Base-by-base conservation (phyloP, 2,113 vertebrate species). In the Cheilinus undulatus region DNA sequence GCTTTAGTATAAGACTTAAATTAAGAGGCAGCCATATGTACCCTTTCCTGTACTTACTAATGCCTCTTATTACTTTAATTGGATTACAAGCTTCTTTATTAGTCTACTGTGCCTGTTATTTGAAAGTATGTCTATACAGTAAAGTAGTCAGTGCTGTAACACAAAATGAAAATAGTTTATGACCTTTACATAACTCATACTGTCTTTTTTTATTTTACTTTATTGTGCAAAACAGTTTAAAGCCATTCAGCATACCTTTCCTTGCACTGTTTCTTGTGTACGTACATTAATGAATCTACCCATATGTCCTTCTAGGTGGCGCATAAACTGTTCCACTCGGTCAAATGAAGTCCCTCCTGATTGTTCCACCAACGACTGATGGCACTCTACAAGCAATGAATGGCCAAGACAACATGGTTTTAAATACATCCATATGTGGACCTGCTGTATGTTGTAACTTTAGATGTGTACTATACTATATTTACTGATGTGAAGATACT, bases 281-380 rank as follows among this genome's bases (percentile, higher is more conserved):
- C 42, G 23, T 67, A 0, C 5, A 46, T 26, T 19, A 11, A 67
- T 64, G 2, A n/a, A 28, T 66, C 19, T 27, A 14, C 40, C 76
- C 22, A 67, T 30, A 5, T 83, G 4, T 84, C 22, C 0, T 51
- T 28, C 82, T 76, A 95, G 94, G 94, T 95, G 88, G 46, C 93
- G 7, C 91, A 94, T 81, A 94, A 93, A 77, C 74, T 94, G n/a
- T 95, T 95, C 76, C 87, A 93, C 76, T 90, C 92, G 3, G 70
- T 93, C 32, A 95, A 95, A 89, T 95, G 72, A 94, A 84, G 65
- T 62, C 49, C 40, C 8, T 48, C 28, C 26, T 50, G 8, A 14
- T 30, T 15, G 46, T 23, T 26, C 42, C 60, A 75, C 46, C 7
- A 5, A 15, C 56, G 71, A 36, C 63, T 69, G 48, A 70, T 52